Percentiles rank a stretch among this genome's conserved stretches.
phyloP scores from a whole-genome alignment of 2,113 vertebrate genomes.

The Brachyhypopomus occidentalis region DNA sequence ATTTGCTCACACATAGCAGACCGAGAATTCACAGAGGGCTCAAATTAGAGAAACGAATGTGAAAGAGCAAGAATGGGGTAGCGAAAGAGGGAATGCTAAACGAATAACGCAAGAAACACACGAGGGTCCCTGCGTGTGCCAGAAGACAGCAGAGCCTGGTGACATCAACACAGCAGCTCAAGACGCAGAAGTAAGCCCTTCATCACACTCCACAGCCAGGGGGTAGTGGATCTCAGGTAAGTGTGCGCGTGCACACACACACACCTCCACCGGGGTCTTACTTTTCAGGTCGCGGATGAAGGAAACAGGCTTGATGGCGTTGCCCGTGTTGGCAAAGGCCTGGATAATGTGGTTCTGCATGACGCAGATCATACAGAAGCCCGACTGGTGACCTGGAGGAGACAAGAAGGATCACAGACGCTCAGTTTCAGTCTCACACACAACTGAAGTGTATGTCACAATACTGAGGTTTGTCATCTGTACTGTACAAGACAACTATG shows the following conservation, averaged over 20 bases:
- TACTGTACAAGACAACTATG: no score
- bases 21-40: no score
- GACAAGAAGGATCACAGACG: neutral
- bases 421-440: no score
- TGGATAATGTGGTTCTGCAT: conserved; percentile 96
- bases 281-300: conserved; percentile 93
- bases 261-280: conserved; percentile 80
- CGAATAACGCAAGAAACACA: neutral
- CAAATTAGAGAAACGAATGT: no score
- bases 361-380: conserved; percentile 95
- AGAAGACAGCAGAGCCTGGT: neutral
- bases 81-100: no score
- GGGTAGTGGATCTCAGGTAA: neutral
- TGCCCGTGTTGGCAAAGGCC: conserved; percentile 93
- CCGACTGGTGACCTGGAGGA: conserved; percentile 85
- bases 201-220: conserved; percentile 21
- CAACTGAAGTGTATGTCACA: no score
- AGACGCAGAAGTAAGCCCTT: conserved; percentile 42
- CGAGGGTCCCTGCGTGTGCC: conserved; percentile 41
- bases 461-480: no score
- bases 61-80: no score
- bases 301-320: conserved; percentile 88
- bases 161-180: neutral
- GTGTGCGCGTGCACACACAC: neutral
- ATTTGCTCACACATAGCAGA: no score